Conservation (phyloP, 2,797 vertebrate species). For the Centroberyx gerrardi region DNA sequence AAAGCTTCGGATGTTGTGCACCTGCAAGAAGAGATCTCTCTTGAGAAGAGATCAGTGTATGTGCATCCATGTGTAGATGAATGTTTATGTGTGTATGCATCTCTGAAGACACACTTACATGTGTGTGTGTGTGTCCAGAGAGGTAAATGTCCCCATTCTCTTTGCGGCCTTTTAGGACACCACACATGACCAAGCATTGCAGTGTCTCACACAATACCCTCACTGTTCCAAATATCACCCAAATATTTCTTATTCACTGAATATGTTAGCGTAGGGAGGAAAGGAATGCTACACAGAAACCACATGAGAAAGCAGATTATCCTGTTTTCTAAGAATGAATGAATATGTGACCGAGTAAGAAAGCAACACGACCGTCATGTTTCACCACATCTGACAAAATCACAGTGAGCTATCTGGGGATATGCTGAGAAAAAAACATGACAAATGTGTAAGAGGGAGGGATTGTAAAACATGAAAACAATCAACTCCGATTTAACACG, state of each 20-base stretch:
- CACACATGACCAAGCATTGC: conserved; percentile 22
- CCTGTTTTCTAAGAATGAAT: conserved; percentile 59
- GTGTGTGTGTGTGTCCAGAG: conserved; percentile 16
- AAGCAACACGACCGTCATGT: conserved; percentile 3
- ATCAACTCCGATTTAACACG: too few species aligned
- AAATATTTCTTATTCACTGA: conserved; percentile 62
- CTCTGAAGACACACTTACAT: conserved; percentile 26
- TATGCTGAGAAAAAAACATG: background rate
- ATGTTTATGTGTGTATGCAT: conserved; percentile 20
- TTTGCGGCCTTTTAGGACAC: conserved; percentile 7
- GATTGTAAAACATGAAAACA: too few species aligned
- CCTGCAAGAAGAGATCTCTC: too few species aligned
- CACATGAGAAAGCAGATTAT: conserved; percentile 38
- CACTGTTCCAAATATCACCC: conserved; percentile 65
- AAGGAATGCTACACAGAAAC: conserved; percentile 23
- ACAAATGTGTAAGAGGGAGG: background rate
- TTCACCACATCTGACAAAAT: background rate
- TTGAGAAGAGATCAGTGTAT: too few species aligned
- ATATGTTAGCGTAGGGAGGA: conserved; percentile 47
- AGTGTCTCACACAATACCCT: conserved; percentile 54
- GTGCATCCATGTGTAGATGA: conserved; percentile 13
- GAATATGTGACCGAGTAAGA: conserved; percentile 33
- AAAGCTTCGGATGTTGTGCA: background rate
- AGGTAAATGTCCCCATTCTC: conserved; percentile 66
- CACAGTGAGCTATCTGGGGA: background rate